These are phyloP conservation scores for Ivindomyrus marchei DNA, from an alignment of 2,113 vertebrate genomes.

Conservation along the genomic window DNA sequence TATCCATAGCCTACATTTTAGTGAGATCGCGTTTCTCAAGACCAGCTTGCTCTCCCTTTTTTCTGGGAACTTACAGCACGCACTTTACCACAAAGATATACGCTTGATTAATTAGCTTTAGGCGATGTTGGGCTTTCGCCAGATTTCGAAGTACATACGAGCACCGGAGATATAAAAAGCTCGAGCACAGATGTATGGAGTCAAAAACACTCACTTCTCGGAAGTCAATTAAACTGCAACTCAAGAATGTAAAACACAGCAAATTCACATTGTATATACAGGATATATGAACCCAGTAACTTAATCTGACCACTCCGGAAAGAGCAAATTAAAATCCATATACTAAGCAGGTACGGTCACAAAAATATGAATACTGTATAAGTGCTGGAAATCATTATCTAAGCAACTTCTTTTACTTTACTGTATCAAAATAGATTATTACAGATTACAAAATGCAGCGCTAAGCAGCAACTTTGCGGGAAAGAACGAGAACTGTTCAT, in stretches of 20 bases:
- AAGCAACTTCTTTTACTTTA: not conserved
- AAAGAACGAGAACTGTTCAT: not conserved
- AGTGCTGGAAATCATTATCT: not conserved
- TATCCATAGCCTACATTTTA: not conserved
- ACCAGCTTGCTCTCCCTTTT: not conserved
- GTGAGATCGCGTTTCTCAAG: not conserved
- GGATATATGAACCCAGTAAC: not conserved
- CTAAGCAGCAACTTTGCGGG: not conserved
- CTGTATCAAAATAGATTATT: not conserved
- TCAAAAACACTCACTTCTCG: not conserved
- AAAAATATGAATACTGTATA: not conserved
- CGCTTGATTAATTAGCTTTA: slow-evolving; percentile 8
- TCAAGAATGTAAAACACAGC: not conserved
- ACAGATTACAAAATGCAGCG: not conserved
- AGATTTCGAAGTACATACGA: not conserved
- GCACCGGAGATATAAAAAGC: no score
- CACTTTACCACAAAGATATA: not conserved
- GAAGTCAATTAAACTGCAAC: not conserved
- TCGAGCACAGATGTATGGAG: not conserved
- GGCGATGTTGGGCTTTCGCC: slow-evolving; percentile 2
- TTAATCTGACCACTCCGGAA: not conserved
- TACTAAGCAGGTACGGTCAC: not conserved
- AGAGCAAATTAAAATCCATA: not conserved
- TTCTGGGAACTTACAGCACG: not conserved
- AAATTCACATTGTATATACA: not conserved